Conservation (phyloP, 2,113 vertebrate species). For the Glareola pratincola region DNA sequence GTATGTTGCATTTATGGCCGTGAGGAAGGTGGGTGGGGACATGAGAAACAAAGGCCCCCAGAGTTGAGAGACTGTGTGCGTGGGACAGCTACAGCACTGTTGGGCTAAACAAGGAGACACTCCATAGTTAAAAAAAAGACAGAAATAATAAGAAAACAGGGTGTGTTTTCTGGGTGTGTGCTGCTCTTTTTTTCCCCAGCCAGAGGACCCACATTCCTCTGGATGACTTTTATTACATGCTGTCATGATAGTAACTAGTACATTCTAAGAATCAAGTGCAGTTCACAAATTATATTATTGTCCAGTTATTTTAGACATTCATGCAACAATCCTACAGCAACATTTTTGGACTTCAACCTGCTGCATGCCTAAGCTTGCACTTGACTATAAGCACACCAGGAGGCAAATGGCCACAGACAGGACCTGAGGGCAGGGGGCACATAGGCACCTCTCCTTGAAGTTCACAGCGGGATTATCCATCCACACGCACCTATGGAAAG, state of each 20-base stretch:
- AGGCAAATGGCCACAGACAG: fast-evolving
- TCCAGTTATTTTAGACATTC: neutral
- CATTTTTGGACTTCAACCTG: neutral
- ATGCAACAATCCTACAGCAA: neutral
- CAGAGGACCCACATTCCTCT: neutral
- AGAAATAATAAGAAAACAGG: neutral
- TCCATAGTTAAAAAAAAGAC: neutral
- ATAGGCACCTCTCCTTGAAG: neutral
- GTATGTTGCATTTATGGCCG: neutral
- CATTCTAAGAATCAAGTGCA: neutral
- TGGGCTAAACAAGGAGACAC: neutral
- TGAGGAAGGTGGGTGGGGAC: neutral
- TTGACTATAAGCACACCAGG: neutral
- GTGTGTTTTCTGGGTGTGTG: neutral
- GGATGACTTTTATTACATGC: neutral
- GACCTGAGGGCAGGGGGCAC: neutral
- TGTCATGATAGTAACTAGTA: neutral
- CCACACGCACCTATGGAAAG: fast-evolving
- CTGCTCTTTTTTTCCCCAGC: neutral
- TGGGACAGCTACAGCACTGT: neutral
- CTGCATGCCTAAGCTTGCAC: neutral
- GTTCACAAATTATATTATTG: neutral
- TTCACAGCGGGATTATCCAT: neutral
- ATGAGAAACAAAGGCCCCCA: neutral
- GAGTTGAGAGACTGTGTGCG: neutral